Base-by-base conservation (phyloP, 2,797 vertebrate genomes). In the Avahi laniger region DNA sequence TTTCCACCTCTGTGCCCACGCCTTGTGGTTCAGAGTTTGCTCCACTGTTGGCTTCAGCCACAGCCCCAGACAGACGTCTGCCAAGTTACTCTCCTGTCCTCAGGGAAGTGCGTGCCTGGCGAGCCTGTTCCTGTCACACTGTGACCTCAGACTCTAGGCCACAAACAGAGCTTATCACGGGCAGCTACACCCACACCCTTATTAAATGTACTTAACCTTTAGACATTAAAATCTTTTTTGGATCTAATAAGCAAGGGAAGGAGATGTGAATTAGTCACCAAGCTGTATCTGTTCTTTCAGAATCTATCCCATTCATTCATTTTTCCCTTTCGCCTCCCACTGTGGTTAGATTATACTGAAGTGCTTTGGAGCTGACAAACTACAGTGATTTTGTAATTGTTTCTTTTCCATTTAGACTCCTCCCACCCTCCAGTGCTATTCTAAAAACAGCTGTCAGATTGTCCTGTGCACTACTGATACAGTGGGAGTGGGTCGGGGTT, bases 271-370 rank as follows among this genome's bases (percentile, higher is more conserved):
- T 73, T 50, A 1, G 4, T 75, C 5, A 0, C 63, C 43, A 15
- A 2, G 43, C 11, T 26, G 15, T 35, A 14, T 46, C 24, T 4
- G 0, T 22, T 90, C n/a, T 67, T 24, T 61, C 30, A 54, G 63
- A 72, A 35, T 4, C 20, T 54, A 4, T n/a, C 6, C 3, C 4
- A 2, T 50, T n/a, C 48, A 0, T 73, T 80, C 18, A 4, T 12
- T 24, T 14, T 26, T 13, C 28, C 30, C 5, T 54, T 41, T 35
- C 22, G 50, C 18, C 17, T 24, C 28, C 50, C 12, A 7, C 67
- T 7, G 85, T 81, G 28, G 24, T 33, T 10, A 0, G 6, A 0
- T 8, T 0, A 0, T 3, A 1, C 13, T 4, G 50, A n/a, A 24
- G 50, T 6, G 5, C 18, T 48, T n/a, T 52, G 1, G 72, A 43